Conservation (phyloP, 2,888 invertebrate genomes). For the Leptinotarsa tumamoca region DNA sequence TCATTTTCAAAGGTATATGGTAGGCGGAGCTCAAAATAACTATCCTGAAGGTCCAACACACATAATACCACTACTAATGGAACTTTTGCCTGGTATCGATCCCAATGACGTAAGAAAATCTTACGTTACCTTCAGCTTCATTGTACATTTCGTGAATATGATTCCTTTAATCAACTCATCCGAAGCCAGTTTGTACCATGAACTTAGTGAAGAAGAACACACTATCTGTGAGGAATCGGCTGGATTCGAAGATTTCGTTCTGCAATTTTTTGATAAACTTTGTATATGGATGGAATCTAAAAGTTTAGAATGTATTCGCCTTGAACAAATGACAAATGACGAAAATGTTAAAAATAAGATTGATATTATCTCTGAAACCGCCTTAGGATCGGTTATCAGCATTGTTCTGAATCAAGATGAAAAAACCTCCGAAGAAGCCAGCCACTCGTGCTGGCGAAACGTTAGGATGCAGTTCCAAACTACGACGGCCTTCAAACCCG, state of each 20-base stretch:
- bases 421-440: no score
- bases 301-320: constrained; percentile 75
- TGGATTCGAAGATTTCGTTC: constrained; percentile 88
- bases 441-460: no score
- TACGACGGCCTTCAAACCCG: no score
- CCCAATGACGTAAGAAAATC: constrained; percentile 87
- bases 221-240: constrained; percentile 84
- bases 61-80: constrained; percentile 83
- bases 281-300: constrained; percentile 80
- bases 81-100: constrained; percentile 89
- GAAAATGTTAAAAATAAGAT: constrained; percentile 75
- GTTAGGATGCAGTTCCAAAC: no score
- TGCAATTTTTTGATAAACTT: constrained; percentile 85
- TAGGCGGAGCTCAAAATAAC: constrained; percentile 68
- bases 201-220: constrained; percentile 82
- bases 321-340: constrained; percentile 72
- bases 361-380: constrained; percentile 79
- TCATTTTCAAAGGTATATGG: constrained; percentile 58
- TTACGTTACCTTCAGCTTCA: constrained; percentile 81
- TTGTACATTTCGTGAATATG: constrained; percentile 80
- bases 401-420: constrained; percentile 79
- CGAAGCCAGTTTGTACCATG: constrained; percentile 74
- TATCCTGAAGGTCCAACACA: constrained; percentile 85
- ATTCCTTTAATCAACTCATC: constrained; percentile 90
- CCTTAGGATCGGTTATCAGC: constrained; percentile 76